Base-by-base conservation (phyloP, 2,888 invertebrate genomes). In the Lydus trimaculatus region DNA sequence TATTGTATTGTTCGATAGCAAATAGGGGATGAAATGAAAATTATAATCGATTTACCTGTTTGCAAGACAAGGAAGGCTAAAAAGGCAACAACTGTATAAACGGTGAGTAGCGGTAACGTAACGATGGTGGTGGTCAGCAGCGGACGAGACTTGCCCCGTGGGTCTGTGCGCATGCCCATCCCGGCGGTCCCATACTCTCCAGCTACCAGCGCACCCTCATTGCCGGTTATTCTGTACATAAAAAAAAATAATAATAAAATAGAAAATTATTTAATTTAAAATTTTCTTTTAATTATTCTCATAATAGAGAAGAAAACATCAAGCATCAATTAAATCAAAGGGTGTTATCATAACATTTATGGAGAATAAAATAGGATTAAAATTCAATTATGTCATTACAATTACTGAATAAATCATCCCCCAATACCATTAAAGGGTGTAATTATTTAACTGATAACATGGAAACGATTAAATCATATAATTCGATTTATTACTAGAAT, bases 111-210 rank as follows among this genome's bases (percentile, higher is more conserved):
- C 78, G 80, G 79, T 80, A 82, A 79, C 81, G 82, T 80, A 75
- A 79, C 78, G 81, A 79, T 79, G 80, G 81, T 81, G 70, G 75
- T 74, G 79, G 77, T 76, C 77, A 79, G 78, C 87, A 87, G 87
- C 87, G 88, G 88, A 88, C 88, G 88, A 88, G 88, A 86, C 87
- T 87, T 88, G 89, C 89, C 89, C 89, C 89, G 87, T 90, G 91
- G 93, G 92, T 92, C 91, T 91, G 91, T 92, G 90, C 92, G 91
- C 92, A 93, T 91, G 92, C 93, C 93, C 93, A 94, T 94, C 91
- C 93, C 93, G 93, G 92, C 92, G 91, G 91, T 93, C 92, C 93
- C 93, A 94, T 94, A 89, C 89, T 90, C 89, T 56, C 87, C 87
- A 87, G 89, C 88, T 89, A 56, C 56, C 56, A 89, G 90, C 91